Evolutionary conservation across 2,888 invertebrate genomes (phyloP), one percentile per base, ranked within the genome.

Genomic region (Ametastegia equiseti): DNA sequence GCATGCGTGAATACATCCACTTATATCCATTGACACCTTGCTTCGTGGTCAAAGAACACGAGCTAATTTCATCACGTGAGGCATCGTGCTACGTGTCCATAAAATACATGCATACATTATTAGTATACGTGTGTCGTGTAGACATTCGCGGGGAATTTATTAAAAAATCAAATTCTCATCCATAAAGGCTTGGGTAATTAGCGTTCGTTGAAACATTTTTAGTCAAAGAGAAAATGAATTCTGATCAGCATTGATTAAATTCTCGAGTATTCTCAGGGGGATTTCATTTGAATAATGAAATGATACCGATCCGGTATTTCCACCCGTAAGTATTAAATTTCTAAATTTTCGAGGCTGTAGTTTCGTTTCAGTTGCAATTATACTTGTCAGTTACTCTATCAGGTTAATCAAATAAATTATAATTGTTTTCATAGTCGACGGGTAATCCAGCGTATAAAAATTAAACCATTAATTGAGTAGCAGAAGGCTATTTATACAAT

Each of bases 1-100:
- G 23, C 67, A 45, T 71, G 69, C 45, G 42, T 71, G 45, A 1
- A 71, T 71, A 45, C 45, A 23, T 71, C 23, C 39, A 39, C 45
- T 7, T n/a, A 19, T 7, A 30, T 71, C 45, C 71, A 71, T 69
- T 42, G 39, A 42, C 69, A 42, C 69, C 71, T 23, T 71, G n/a
- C 15, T 30, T 47, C 7, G 30, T 5, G 15, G 23, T 45, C 5
- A 19, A 23, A 71, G 42, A 71, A 27, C 13, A 13, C 13, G 15
- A 69, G 69, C n/a, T 19, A 36, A 45, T 45, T 23, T 23, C n/a
- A 11, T 45, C 45, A 69, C 45, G 45, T 45, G 13, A 39, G 9
- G 19, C 19, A 39, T 7, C 23, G n/a, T 19, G 30, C 65, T 65
- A 5, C n/a, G 23, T 23, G 13, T 9, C n/a, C n/a, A n/a, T n/a